Evolutionary conservation across 2,888 invertebrate species (phyloP).

Genomic region (Graphium colonna): DNA sequence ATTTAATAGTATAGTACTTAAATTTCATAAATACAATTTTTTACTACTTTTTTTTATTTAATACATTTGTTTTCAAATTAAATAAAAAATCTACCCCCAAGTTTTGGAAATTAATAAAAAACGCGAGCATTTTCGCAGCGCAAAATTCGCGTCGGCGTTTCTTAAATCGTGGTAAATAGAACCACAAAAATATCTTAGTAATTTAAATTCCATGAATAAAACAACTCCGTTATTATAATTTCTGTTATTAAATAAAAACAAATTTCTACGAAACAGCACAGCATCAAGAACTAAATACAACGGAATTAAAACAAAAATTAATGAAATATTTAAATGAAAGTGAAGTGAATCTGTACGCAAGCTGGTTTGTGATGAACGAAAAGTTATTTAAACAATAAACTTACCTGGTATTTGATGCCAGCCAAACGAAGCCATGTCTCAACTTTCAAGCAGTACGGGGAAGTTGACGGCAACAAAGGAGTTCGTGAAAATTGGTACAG

Average conservation of each 20-base stretch:
- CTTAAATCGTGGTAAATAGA: background rate
- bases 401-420: conserved; percentile 96
- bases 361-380: conserved; percentile 31
- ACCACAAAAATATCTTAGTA: background rate
- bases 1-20: no score
- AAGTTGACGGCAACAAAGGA: conserved; percentile 92
- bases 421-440: conserved; percentile 97
- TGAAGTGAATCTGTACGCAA: conserved; percentile 34
- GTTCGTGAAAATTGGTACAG: conserved; percentile 96
- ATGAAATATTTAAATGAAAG: conserved; percentile 8
- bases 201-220: background rate
- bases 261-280: conserved; percentile 9
- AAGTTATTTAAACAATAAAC: conserved; percentile 37
- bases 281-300: conserved; percentile 2
- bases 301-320: conserved; percentile 16
- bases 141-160: conserved; percentile 35
- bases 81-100: background rate
- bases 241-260: background rate
- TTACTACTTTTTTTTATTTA: no score
- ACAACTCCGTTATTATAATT: background rate
- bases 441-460: conserved; percentile 96
- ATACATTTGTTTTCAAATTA: background rate
- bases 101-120: background rate
- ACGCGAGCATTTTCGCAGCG: conserved; percentile 30
- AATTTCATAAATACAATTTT: no score